Base-by-base conservation (phyloP, 2,888 invertebrate species). In the Coleophora flavipennella region DNA sequence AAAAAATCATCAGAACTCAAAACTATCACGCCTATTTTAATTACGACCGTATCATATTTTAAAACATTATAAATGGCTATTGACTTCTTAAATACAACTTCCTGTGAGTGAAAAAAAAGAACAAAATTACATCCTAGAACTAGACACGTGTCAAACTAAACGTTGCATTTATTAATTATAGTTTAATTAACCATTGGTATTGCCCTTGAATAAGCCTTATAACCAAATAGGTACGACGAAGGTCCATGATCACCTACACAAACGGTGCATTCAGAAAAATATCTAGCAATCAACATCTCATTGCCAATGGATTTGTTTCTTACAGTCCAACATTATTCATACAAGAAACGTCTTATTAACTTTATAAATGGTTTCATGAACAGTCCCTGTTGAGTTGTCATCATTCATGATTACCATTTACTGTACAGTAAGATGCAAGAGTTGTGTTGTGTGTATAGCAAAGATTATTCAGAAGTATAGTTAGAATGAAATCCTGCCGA, bases 141-240 rank as follows among this genome's bases (percentile, higher is more conserved):
- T 6, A 3, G 20, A 46, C 46, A 49, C 48, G 53, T 50, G 55
- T 56, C 45, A 43, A 54, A 53, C 47, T 48, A 51, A 45, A 46
- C 36, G 37, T 44, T 43, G 20, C 20, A 20, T 20, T 20, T 20
- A 20, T 20, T n/a, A 20, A 20, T 38, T 40, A 40, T 34, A 34
- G 37, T 33, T 33, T 37, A 40, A 40, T 40, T 36, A 34, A 32
- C 33, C 36, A 34, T 34, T 25, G 10, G 13, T n/a, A 27, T 33
- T 28, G 41, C 25, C 48, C 46, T 48, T 44, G 48, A 43, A 42
- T 40, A 31, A 31, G 32, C 33, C 33, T 20, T 35, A 35, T 20
- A 20, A 20, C 20, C 20, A 20, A 4, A 6, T 20, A 20, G 3
- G 20, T 20, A 20, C 35, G 37, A 38, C 38, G 35, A 38, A 41